Percentiles rank a stretch among this genome's conserved stretches.
These are phyloP conservation scores for Taurulus bubalis DNA, from an alignment of 2,113 vertebrate species.

Conservation along the genomic window DNA sequence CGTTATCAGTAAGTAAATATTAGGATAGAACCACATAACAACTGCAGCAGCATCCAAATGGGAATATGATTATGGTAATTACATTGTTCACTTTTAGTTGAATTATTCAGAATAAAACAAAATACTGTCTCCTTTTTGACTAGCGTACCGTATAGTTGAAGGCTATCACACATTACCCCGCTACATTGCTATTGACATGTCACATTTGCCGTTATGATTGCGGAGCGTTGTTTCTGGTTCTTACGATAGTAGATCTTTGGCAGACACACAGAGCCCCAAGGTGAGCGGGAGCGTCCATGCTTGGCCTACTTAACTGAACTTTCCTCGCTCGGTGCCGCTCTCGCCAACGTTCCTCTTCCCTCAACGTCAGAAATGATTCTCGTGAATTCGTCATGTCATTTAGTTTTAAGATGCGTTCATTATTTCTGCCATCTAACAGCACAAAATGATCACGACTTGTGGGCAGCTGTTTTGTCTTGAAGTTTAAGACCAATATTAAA, in stretches of 20 bases:
- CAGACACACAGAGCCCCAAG: slow-evolving; percentile 47
- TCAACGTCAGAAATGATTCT: slow-evolving; percentile 17
- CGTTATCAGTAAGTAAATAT: slow-evolving; percentile 55
- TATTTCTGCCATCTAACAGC: neutral
- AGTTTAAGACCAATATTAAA: neutral
- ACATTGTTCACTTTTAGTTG: slow-evolving; percentile 22
- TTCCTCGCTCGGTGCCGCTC: neutral
- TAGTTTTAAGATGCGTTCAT: neutral
- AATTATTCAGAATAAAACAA: neutral
- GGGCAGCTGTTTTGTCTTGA: neutral
- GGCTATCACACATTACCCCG: slow-evolving; percentile 12
- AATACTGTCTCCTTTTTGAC: neutral
- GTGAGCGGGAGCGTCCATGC: slow-evolving; percentile 46
- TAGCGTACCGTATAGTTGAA: neutral
- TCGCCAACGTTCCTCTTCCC: slow-evolving; percentile 6
- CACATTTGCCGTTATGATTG: neutral
- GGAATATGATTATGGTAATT: slow-evolving; percentile 52
- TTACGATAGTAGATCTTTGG: slow-evolving; percentile 37
- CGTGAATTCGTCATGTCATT: slow-evolving; percentile 10
- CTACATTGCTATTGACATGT: slow-evolving; percentile 25
- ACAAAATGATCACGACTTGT: neutral
- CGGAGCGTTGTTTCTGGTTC: slow-evolving; percentile 30
- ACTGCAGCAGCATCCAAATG: slow-evolving; percentile 26
- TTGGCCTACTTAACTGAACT: slow-evolving; percentile 55
- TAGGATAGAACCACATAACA: slow-evolving; percentile 39